phyloP scores from a whole-genome alignment of 2,797 vertebrate genomes.

The Trachurus trachurus region DNA sequence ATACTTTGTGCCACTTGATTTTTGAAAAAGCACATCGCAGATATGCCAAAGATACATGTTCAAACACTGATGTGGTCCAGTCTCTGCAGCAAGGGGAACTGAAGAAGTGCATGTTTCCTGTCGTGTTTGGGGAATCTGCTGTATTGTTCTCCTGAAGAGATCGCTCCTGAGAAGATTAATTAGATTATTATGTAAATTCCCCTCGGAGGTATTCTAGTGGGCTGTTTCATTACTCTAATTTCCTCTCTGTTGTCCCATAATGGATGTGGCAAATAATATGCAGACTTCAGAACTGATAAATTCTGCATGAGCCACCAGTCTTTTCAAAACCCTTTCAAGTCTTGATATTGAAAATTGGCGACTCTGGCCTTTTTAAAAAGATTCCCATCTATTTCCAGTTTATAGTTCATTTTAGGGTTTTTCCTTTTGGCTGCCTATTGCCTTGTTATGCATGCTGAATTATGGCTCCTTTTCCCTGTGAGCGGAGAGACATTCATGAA shows the following conservation, averaged over 20 bases:
- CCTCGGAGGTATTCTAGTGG: constrained; percentile 48
- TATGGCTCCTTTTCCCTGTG: constrained; percentile 28
- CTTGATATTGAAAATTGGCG: constrained; percentile 45
- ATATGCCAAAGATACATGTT: not conserved
- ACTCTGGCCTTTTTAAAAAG: constrained; percentile 30
- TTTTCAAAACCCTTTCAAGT: constrained; percentile 34
- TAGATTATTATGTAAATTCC: constrained; percentile 64
- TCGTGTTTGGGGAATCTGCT: constrained; percentile 25
- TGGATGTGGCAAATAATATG: constrained; percentile 49
- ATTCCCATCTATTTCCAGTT: constrained; percentile 58
- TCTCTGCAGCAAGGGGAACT: not conserved
- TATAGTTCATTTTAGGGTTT: constrained; percentile 49
- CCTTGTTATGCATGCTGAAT: constrained; percentile 58
- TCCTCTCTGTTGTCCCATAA: constrained; percentile 48
- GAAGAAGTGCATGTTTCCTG: not conserved
- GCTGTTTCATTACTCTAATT: constrained; percentile 60
- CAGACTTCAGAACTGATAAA: constrained; percentile 52
- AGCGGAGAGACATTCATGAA: constrained; percentile 53
- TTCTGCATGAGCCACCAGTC: constrained; percentile 36
- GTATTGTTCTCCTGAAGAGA: constrained; percentile 33
- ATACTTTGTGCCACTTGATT: too few relatives aligned
- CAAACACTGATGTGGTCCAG: not conserved
- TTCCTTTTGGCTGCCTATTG: constrained; percentile 44
- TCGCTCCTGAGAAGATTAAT: constrained; percentile 51
- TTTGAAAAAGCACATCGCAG: not conserved